phyloP scores from a whole-genome alignment of 2,888 invertebrate genomes.

The Stenurella melanura region DNA sequence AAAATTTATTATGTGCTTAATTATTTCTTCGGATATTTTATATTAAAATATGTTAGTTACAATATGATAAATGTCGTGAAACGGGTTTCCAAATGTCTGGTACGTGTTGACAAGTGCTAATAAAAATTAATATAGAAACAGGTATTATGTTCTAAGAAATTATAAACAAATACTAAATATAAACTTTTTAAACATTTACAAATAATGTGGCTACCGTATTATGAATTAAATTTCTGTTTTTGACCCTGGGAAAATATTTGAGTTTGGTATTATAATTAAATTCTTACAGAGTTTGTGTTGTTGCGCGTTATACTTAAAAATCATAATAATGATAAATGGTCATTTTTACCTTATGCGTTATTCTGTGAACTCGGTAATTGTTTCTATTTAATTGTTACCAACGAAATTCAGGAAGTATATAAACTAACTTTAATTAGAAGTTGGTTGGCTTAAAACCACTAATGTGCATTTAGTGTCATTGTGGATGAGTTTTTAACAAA shows the following conservation, averaged over 20 bases:
- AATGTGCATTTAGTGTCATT: conserved; percentile 18
- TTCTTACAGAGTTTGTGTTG: conserved; percentile 35
- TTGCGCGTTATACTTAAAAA: conserved; percentile 18
- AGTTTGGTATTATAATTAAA: conserved; percentile 38
- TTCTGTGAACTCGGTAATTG: conserved; percentile 36
- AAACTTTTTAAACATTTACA: conserved; percentile 32
- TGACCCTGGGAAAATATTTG: conserved; percentile 45
- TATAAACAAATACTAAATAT: conserved; percentile 37
- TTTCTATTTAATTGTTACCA: conserved; percentile 30
- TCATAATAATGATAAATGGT: conserved; percentile 28
- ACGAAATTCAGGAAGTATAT: conserved; percentile 31
- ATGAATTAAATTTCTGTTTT: conserved; percentile 40
- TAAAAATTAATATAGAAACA: conserved; percentile 45
- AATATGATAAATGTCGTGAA: conserved; percentile 19
- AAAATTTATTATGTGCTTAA: conserved; percentile 19
- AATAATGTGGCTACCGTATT: conserved; percentile 40
- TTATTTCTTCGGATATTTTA: conserved; percentile 28
- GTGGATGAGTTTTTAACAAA: conserved; percentile 11
- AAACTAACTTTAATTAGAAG: conserved; percentile 28
- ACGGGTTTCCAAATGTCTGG: conserved; percentile 24
- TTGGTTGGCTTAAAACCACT: conserved; percentile 12
- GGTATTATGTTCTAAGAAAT: conserved; percentile 43
- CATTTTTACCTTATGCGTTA: conserved; percentile 1
- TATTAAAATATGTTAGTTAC: conserved; percentile 23
- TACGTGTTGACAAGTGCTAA: conserved; percentile 45